phyloP scores from a whole-genome alignment of 2,888 invertebrate species.

The Morpho helenor region DNA sequence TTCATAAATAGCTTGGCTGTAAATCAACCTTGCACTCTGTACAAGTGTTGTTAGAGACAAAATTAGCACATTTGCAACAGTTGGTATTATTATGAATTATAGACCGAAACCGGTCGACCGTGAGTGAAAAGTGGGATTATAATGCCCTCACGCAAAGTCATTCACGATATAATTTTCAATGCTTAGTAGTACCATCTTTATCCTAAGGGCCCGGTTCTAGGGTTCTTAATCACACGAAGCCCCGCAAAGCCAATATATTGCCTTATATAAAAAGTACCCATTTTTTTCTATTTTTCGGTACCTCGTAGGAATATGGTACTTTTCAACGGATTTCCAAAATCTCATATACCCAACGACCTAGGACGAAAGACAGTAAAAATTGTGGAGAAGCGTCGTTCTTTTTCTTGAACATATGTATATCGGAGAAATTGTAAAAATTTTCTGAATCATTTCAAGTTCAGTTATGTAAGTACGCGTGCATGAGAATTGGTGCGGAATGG shows the following conservation, averaged over 20 bases:
- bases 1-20: conserved; percentile 31
- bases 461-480: conserved; percentile 77
- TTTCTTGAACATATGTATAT: conserved; percentile 75
- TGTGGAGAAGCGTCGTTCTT: conserved; percentile 65
- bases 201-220: no score
- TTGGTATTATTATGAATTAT: conserved; percentile 5
- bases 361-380: conserved; percentile 41
- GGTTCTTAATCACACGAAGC: no score
- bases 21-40: conserved; percentile 46
- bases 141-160: conserved; percentile 53
- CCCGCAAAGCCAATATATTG: no score
- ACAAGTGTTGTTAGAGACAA: conserved; percentile 41
- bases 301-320: no score
- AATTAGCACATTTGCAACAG: conserved; percentile 26
- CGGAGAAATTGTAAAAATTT: conserved; percentile 79
- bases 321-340: no score
- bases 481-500: conserved; percentile 79
- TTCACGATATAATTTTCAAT: conserved; percentile 52
- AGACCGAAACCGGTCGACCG: conserved; percentile 44
- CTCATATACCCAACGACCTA: no score
- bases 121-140: conserved; percentile 59
- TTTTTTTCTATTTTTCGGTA: no score
- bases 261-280: no score
- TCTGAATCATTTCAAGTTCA: conserved; percentile 79
- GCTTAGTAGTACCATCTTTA: no score